These are phyloP conservation scores for Numida meleagris DNA, from an alignment of 2,113 vertebrate species.

Conservation along the genomic window DNA sequence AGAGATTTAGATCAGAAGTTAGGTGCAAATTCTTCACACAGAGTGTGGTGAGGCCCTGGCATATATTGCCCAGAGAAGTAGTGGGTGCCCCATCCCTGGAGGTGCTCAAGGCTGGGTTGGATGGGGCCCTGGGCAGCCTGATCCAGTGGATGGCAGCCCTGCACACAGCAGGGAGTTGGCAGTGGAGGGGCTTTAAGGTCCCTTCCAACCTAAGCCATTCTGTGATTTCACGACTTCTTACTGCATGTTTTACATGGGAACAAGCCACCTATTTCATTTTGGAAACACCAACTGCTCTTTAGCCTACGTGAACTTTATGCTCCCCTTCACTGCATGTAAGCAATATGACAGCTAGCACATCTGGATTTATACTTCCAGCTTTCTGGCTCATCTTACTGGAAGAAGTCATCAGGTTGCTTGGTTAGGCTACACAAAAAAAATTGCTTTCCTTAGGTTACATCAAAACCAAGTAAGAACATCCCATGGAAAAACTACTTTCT, in stretches of 20 bases:
- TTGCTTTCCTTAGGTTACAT: conserved; percentile 11
- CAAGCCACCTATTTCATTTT: not conserved
- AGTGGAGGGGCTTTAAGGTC: not conserved
- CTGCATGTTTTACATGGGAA: not conserved
- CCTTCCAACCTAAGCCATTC: not conserved
- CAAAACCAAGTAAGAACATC: not conserved
- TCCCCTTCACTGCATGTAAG: not conserved
- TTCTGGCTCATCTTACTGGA: not conserved
- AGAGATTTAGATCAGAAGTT: not conserved
- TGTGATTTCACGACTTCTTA: not conserved
- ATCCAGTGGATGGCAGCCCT: not conserved
- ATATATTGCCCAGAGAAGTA: not conserved
- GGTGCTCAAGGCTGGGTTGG: not conserved
- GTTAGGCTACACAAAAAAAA: not conserved
- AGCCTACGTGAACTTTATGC: not conserved
- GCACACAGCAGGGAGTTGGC: not conserved
- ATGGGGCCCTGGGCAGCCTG: not conserved
- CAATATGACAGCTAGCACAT: not conserved
- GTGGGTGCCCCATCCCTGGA: not conserved
- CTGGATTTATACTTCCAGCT: not conserved
- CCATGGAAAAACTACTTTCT: not conserved
- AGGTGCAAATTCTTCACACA: not conserved
- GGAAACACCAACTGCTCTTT: not conserved
- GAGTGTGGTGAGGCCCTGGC: not conserved
- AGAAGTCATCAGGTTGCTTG: not conserved